Evolutionary conservation across 2,797 vertebrate genomes (phyloP), one percentile per base, ranked within the genome.

Genomic region (Pangasius sanitwongsei): DNA sequence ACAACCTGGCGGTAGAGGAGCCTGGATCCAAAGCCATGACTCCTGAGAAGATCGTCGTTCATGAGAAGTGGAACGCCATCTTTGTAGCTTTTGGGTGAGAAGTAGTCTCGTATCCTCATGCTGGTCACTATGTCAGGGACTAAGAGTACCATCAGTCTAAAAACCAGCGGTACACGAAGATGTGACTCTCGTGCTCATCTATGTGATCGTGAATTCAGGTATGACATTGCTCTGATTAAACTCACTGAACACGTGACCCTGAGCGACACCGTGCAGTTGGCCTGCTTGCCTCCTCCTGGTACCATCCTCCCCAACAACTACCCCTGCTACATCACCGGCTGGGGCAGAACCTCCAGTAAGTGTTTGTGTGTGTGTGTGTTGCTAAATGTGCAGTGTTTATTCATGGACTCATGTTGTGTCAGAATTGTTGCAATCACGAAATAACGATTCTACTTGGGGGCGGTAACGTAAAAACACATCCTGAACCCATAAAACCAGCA

Each of bases 141-240:
- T 55, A 78, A 53, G 31, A 61, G 55, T 59, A 37, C 3, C 55
- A 15, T 61, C 55, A 63, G 57, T 9, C 0, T n/a, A n/a, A 31
- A 67, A 50, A 57, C 7, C 61, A 20, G 20, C 11, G 15, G 20
- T 41, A 59, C 16, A 55, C 6, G 4, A 37, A 37, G 48, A 44
- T 74, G 18, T 74, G 69, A n/a, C 7, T 50, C 2, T 69, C 7
- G 25, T 50, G 31, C 86, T 67, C 87, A 1, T 83, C 18, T 75
- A 34, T 85, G 65, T 77, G 88, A 44, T 41, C 44, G 61, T 69
- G 59, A 72, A 74, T 57, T 77, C 84, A 96, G 96, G 88, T 96
- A 96, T 6, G 96, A 97, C 90, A 93, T 97, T 8, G 96, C 96
- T 87, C 91, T 97, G 93, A 96, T 97, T 92, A 97, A 97, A 93